Evolutionary conservation across 92 coral and sea anemone species (phyloP), one percentile per base, ranked within the genome.

Genomic region (Siderastrea radians): DNA sequence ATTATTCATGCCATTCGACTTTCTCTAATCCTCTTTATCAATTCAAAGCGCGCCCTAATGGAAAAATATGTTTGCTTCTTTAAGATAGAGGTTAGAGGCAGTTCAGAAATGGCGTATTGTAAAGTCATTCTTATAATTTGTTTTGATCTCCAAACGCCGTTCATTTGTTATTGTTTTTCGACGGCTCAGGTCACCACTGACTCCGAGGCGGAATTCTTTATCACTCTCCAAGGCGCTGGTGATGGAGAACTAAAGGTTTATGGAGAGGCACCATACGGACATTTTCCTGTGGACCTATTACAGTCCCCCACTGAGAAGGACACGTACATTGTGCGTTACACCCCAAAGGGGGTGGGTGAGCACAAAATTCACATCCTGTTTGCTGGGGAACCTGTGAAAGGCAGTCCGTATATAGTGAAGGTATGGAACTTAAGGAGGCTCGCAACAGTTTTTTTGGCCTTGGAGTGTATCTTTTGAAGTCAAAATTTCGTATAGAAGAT

Each of bases 261-360:
- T 71, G 99, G 98, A 3, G 99, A 92, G 52, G 98, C 97, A 17
- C 99, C 99, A 14, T 90, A 89, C 8, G 99, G 99, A 8, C 90
- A 94, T 55, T 94, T 97, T 62, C 98, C 98, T 55, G 96, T 95
- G 51, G 93, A 90, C 62, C 78, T 95, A 26, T 88, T 92, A 72
- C 87, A 94, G 80, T 96, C 98, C 38, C 89, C 94, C 1, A 67
- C 75, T 3, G 98, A 97, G 49, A 90, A 86, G 61, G 99, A 97
- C 85, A 94, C 94, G 43, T 97, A 94, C 69, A 87, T 91, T 75
- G 98, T 94, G 19, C 92, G 91, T 62, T 97, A 95, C 83, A 95
- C 96, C 4, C 96, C 96, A 1, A 90, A 79, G 71, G 97, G 94
- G 26, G 93, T 96, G 57, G 99, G 99, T 6, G 88, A 86, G 47